These are phyloP conservation scores for Tachuris rubrigastra DNA, from an alignment of 2,113 vertebrate species.

Conservation along the genomic window DNA sequence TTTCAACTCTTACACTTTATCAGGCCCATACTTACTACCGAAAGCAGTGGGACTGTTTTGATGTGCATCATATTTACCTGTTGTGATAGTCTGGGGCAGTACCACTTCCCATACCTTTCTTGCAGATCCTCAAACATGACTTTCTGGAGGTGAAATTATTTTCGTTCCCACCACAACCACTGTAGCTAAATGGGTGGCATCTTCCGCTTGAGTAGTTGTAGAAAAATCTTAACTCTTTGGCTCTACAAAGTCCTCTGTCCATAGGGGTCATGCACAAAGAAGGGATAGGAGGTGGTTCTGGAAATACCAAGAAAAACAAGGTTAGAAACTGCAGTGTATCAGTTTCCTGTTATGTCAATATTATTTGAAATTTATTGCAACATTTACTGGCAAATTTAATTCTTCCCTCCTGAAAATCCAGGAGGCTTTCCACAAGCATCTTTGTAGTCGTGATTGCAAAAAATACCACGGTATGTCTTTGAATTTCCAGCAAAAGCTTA, in stretches of 20 bases:
- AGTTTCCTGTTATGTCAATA: neutral
- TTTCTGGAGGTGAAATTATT: constrained; percentile 84
- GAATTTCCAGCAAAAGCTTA: neutral
- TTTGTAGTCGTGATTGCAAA: neutral
- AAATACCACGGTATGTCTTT: neutral
- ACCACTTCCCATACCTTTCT: constrained; percentile 63
- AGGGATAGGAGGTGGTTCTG: constrained; percentile 58
- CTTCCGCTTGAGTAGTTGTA: constrained; percentile 70
- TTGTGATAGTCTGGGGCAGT: neutral
- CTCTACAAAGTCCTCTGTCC: constrained; percentile 78
- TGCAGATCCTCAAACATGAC: constrained; percentile 79
- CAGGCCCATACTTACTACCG: neutral
- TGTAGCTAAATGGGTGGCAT: constrained; percentile 83
- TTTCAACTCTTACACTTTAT: neutral
- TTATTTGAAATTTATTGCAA: neutral
- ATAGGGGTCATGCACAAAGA: constrained; percentile 70
- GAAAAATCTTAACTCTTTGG: constrained; percentile 74
- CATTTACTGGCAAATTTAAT: neutral
- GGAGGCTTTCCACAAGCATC: neutral
- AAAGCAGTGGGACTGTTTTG: neutral
- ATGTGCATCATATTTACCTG: neutral
- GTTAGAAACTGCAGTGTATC: neutral
- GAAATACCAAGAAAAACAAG: neutral
- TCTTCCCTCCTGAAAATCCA: neutral
- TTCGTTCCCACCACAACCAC: constrained; percentile 88